Percentiles rank a stretch among this genome's conserved stretches.
Conservation (phyloP, 2,888 invertebrate genomes). For the Pilophorus perplexus region DNA sequence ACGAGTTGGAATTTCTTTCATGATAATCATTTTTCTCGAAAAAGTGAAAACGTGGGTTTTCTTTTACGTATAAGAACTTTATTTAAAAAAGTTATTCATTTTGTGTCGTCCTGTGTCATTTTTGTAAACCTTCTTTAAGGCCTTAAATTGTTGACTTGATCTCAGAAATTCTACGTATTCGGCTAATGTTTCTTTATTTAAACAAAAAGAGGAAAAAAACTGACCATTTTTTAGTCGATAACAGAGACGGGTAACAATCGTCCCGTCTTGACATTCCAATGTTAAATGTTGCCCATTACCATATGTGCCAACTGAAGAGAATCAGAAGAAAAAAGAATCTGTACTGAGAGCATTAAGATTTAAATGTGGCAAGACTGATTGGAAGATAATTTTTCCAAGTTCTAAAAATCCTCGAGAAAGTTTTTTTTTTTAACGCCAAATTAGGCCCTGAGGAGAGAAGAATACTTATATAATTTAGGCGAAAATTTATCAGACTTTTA, state of each 20-base stretch:
- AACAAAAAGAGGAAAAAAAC: too few relatives aligned
- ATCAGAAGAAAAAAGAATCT: slow-evolving; percentile 16
- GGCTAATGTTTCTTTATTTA: too few relatives aligned
- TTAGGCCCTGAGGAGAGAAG: too few relatives aligned
- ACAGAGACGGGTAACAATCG: too few relatives aligned
- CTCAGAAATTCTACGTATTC: slow-evolving; percentile 40
- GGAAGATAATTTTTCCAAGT: slow-evolving; percentile 12
- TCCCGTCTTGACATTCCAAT: slow-evolving; percentile 39
- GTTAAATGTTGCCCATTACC: slow-evolving; percentile 32
- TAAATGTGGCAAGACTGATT: slow-evolving; percentile 41
- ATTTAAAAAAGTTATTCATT: too few relatives aligned
- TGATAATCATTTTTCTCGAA: slow-evolving; percentile 10
- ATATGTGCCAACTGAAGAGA: slow-evolving; percentile 43
- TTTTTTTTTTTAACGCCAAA: not conserved
- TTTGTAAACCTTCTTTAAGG: slow-evolving; percentile 7
- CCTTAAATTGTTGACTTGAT: slow-evolving; percentile 32
- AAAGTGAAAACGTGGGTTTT: too few relatives aligned
- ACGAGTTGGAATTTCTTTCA: slow-evolving; percentile 25
- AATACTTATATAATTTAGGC: too few relatives aligned
- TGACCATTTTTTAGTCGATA: too few relatives aligned
- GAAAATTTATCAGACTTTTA: slow-evolving; percentile 16
- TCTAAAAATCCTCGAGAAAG: too few relatives aligned
- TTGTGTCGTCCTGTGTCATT: slow-evolving; percentile 31
- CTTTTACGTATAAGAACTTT: too few relatives aligned
- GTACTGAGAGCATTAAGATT: slow-evolving; percentile 41